These are phyloP conservation scores for Aspidoscelis tigris DNA, from an alignment of 2,113 vertebrate species.

Conservation along the genomic window DNA sequence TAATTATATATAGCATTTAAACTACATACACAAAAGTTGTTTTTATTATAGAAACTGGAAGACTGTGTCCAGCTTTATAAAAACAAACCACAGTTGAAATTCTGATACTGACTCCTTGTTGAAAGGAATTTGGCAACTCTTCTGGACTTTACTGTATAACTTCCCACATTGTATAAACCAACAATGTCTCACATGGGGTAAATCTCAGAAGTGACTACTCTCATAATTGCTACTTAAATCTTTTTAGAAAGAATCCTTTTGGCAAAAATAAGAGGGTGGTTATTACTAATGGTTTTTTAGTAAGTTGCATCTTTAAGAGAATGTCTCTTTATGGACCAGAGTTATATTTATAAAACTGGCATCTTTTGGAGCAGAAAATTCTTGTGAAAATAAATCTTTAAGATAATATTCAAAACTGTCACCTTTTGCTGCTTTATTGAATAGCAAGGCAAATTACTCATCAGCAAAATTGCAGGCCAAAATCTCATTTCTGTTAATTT, in stretches of 20 bases:
- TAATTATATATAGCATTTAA: slow-evolving; percentile 19
- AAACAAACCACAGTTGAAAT: slow-evolving; percentile 37
- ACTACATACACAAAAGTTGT: slow-evolving; percentile 17
- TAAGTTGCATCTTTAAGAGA: neutral
- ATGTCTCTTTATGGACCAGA: neutral
- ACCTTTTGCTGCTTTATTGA: neutral
- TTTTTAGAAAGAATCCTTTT: slow-evolving; percentile 36
- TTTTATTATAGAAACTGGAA: slow-evolving; percentile 39
- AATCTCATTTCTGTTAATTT: neutral
- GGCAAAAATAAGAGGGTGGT: slow-evolving; percentile 16
- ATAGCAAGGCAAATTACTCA: neutral
- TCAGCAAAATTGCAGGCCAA: neutral
- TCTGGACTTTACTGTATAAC: slow-evolving; percentile 24
- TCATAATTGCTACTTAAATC: slow-evolving; percentile 54
- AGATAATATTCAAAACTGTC: neutral
- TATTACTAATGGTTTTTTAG: slow-evolving; percentile 7
- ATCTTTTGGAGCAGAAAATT: neutral
- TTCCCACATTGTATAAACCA: slow-evolving; percentile 16
- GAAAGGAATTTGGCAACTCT: slow-evolving; percentile 53
- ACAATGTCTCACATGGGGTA: slow-evolving; percentile 5
- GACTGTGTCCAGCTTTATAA: slow-evolving; percentile 26
- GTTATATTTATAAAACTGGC: neutral
- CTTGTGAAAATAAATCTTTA: neutral
- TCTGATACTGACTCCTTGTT: slow-evolving; percentile 33
- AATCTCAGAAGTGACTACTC: slow-evolving; percentile 46